Base-by-base conservation (phyloP, 2,113 vertebrate genomes). In the Thryonomys swinderianus region DNA sequence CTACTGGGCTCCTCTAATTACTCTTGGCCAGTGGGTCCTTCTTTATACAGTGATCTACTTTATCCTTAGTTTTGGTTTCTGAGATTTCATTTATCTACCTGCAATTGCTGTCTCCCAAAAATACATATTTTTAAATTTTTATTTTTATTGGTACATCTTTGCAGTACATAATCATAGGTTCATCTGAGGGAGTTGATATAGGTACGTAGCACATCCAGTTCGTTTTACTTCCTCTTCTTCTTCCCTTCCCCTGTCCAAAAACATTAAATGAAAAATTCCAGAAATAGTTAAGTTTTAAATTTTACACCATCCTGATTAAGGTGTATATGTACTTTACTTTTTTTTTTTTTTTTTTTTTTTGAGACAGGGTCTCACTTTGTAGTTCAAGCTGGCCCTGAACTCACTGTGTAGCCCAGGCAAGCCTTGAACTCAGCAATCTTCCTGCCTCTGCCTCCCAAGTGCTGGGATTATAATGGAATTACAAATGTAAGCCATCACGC, bases 231-330 rank as follows among this genome's bases (percentile, higher is more conserved):
- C 42, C 71, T 30, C 13, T 74, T 74, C 7, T 18, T 7, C n/a
- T 25, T 30, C 42, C 40, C 45, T 74, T 27, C 20, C 14, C 4
- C 20, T 80, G 18, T 34, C 55, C 78, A 53, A n/a, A 79, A 37
- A 62, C 66, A 37, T 79, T 78, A 87, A 86, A 45, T 80, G 62
- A n/a, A 69, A 93, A 61, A 37, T 73, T 81, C 13, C 27, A 93
- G 42, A 71, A 73, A 61, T 57, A 61, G 5, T 9, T 55, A 37
- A 30, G 5, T 71, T 69, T 93, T 27, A 57, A 73, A 42, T 42
- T 81, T 64, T 34, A 3, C 30, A 57, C 30, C 40, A n/a, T 88
- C 57, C 85, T 74, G 20, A 74, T 40, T 27, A 59, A 27, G 30
- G 17, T 87, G 27, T 76, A 30, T 32, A 9, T 55, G 40, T 23